Conservation (phyloP, 2,888 invertebrate genomes). For the Synergus gifuensis region DNA sequence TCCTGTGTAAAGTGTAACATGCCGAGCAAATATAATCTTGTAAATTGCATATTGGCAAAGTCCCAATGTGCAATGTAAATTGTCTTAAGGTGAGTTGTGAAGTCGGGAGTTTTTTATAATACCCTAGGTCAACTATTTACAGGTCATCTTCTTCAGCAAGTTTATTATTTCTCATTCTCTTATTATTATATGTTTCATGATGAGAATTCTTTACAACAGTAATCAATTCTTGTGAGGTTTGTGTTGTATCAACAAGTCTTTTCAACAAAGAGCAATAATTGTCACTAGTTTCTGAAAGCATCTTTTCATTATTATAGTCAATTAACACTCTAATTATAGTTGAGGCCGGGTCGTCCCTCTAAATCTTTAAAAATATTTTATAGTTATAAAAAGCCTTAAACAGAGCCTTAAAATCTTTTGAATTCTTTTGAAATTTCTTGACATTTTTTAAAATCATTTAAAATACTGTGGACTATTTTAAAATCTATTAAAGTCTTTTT, state of each 20-base stretch:
- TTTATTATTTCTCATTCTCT: neutral
- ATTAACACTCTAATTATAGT: too few species aligned
- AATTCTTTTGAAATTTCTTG: too few species aligned
- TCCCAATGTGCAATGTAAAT: conserved; percentile 6
- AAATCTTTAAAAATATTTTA: too few species aligned
- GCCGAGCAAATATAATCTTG: neutral
- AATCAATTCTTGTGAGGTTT: neutral
- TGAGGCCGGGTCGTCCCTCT: too few species aligned
- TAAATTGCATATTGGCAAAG: neutral
- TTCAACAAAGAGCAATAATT: conserved; percentile 7
- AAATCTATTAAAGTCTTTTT: too few species aligned
- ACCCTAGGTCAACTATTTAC: neutral
- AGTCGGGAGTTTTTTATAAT: neutral
- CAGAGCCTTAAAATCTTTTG: too few species aligned
- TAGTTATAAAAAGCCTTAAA: too few species aligned
- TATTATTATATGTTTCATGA: too few species aligned
- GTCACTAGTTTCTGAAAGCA: neutral
- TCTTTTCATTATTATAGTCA: neutral
- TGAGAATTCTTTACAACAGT: neutral
- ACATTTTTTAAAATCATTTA: too few species aligned
- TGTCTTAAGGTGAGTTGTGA: conserved; percentile 3
- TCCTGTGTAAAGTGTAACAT: neutral
- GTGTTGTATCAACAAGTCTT: neutral
- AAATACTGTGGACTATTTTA: too few species aligned
- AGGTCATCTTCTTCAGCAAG: neutral